Percentiles rank a stretch among this genome's conserved stretches.
Conservation (phyloP, 2,888 invertebrate genomes). For the Escarpia spicata region DNA sequence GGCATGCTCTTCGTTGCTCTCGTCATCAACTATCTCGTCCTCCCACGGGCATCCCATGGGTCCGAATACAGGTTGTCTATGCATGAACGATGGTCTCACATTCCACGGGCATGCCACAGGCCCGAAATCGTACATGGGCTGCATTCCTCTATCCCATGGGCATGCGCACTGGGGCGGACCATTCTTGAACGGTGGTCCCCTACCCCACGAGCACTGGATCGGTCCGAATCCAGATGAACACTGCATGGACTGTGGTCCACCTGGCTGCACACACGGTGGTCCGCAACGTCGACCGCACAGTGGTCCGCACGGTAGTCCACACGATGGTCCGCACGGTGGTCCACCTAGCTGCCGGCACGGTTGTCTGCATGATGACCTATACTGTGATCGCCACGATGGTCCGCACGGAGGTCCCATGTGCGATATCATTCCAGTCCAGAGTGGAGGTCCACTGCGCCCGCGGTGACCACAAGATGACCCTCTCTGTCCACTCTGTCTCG, state of each 20-base stretch:
- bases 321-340: neutral
- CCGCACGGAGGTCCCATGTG: neutral
- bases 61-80: neutral
- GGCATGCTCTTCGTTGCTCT: conserved; percentile 4
- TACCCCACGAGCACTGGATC: no score
- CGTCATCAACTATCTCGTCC: neutral
- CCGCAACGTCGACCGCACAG: neutral
- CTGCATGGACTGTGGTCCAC: neutral
- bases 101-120: neutral
- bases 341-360: no score
- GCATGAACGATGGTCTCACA: neutral
- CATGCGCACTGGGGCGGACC: neutral
- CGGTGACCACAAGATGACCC: neutral
- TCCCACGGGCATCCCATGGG: neutral
- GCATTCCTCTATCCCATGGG: neutral
- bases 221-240: neutral
- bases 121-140: neutral
- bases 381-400: neutral
- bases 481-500: neutral
- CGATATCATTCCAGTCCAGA: neutral
- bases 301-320: neutral
- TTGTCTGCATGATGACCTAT: no score
- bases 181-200: neutral
- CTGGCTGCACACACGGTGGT: neutral
- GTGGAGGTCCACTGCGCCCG: neutral